Percentiles rank a stretch among this genome's conserved stretches.
These are phyloP conservation scores for Botia almorhae DNA, from an alignment of 2,797 vertebrate genomes.

Conservation along the genomic window DNA sequence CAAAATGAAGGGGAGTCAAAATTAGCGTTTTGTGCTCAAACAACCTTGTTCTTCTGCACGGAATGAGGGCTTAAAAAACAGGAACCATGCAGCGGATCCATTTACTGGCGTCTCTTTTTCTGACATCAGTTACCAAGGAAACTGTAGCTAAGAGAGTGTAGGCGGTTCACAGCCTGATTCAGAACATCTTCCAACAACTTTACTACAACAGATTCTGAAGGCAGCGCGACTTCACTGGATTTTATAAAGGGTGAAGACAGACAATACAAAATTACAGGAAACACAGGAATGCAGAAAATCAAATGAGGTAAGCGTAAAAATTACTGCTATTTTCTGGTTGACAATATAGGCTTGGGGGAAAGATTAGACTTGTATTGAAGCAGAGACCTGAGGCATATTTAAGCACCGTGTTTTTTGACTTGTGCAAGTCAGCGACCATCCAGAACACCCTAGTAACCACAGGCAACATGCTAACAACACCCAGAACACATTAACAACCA, in stretches of 20 bases:
- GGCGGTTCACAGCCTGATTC: constrained; percentile 64
- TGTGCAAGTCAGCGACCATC: too few species aligned
- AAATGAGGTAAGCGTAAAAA: neutral
- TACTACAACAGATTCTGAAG: constrained; percentile 56
- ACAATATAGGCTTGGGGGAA: too few species aligned
- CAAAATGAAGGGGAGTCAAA: neutral
- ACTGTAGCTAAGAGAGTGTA: constrained; percentile 76
- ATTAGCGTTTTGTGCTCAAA: too few species aligned
- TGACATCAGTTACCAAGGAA: constrained; percentile 76
- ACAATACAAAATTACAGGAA: too few species aligned
- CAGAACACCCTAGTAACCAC: too few species aligned
- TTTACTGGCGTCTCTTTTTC: constrained; percentile 66
- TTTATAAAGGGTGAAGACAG: too few species aligned
- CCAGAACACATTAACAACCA: neutral
- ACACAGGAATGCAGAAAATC: too few species aligned
- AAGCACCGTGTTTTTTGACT: too few species aligned
- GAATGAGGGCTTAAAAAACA: constrained; percentile 63
- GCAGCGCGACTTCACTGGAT: constrained; percentile 31
- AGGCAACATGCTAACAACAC: too few species aligned
- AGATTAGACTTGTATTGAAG: too few species aligned
- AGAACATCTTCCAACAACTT: constrained; percentile 53
- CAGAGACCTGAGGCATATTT: too few species aligned
- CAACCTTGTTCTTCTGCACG: constrained; percentile 22
- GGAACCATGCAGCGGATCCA: constrained; percentile 62
- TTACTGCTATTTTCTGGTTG: neutral